Evolutionary conservation across 2,888 invertebrate species (phyloP).

Genomic region (Drosophila dives): DNA sequence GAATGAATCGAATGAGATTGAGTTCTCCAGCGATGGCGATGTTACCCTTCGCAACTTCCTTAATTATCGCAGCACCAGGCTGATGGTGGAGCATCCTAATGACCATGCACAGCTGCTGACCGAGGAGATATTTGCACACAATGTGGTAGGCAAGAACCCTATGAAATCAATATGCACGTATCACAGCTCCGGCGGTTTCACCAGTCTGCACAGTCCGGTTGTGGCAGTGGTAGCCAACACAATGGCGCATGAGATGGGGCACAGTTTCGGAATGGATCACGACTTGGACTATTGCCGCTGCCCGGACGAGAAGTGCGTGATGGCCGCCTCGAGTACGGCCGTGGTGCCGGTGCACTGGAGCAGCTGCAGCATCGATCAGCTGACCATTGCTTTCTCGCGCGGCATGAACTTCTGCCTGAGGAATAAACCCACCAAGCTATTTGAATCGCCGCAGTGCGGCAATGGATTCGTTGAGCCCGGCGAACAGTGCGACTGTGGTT

Average conservation of each 20-base stretch:
- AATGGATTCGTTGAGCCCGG: slow-evolving; percentile 98
- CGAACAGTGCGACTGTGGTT: slow-evolving; percentile 97
- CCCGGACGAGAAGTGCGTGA: slow-evolving; percentile 95
- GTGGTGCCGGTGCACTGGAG: slow-evolving; percentile 96
- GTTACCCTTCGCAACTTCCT: too few species aligned
- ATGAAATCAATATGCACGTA: slow-evolving; percentile 98
- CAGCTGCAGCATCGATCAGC: slow-evolving; percentile 95
- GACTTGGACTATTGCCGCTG: slow-evolving; percentile 95
- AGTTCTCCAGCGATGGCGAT: slow-evolving; percentile 90
- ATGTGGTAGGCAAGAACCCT: slow-evolving; percentile 99
- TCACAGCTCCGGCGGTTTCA: slow-evolving; percentile 98
- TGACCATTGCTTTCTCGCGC: slow-evolving; percentile 95
- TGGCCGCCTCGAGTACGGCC: slow-evolving; percentile 97
- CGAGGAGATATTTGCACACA: slow-evolving; percentile 93
- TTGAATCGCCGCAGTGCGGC: slow-evolving; percentile 95
- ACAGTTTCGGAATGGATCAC: slow-evolving; percentile 99
- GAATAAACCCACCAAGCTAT: slow-evolving; percentile 93
- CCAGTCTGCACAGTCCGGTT: slow-evolving; percentile 94
- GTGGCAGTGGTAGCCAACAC: slow-evolving; percentile 97
- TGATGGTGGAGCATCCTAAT: slow-evolving; percentile 94
- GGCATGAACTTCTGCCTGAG: slow-evolving; percentile 98
- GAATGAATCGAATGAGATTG: slow-evolving; percentile 94
- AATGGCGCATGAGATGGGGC: slow-evolving; percentile 99
- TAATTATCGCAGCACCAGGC: slow-evolving; percentile 88
- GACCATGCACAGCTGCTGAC: slow-evolving; percentile 97